Percentiles rank a stretch among this genome's conserved stretches.
Evolutionary conservation across 2,113 vertebrate species (phyloP).

Genomic region (Python bivittatus): DNA sequence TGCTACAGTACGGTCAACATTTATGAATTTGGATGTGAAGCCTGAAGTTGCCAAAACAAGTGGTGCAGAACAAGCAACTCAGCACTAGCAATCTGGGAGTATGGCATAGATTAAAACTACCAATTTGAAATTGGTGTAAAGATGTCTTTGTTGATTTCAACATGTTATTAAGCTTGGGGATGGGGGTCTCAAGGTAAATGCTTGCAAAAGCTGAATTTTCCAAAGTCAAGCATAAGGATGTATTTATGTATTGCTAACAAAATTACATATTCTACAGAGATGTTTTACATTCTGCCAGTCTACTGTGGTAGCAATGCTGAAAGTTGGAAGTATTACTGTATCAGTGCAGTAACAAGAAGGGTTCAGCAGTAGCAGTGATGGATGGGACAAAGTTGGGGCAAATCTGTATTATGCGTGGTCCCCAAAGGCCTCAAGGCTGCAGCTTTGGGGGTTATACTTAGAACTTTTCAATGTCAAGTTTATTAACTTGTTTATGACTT

Average conservation of each 20-base stretch:
- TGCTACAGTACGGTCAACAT: neutral
- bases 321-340: neutral
- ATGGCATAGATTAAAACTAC: neutral
- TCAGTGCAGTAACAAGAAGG: neutral
- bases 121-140: neutral
- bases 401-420: neutral
- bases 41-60: neutral
- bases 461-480: neutral
- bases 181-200: neutral
- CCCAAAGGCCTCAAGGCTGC: neutral
- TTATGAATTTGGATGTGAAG: neutral
- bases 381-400: neutral
- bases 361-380: neutral
- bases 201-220: neutral
- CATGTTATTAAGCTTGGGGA: neutral
- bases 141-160: neutral
- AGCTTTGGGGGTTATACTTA: neutral
- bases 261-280: neutral
- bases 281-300: neutral
- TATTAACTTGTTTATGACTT: neutral
- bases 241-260: neutral
- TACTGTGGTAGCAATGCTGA: neutral
- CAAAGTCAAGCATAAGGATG: neutral
- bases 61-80: neutral
- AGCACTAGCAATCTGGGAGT: neutral